Evolutionary conservation across 2,797 vertebrate genomes (phyloP), one percentile per base, ranked within the genome.

Genomic region (Taenioides sp.): DNA sequence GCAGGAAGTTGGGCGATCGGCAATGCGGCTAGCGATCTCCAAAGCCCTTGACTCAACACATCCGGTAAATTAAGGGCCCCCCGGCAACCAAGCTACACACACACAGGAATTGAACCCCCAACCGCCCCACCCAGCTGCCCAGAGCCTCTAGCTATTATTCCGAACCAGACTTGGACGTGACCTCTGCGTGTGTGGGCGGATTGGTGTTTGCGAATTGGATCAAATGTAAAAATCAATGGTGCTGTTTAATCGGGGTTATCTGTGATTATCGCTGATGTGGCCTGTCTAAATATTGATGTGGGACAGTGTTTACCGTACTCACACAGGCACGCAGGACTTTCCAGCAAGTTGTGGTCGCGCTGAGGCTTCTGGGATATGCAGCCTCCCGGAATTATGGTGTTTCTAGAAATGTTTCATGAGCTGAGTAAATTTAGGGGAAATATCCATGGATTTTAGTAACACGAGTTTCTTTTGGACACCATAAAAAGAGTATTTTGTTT

Each of bases 11-110:
- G 28, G 73, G 79, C 62, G 74, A 73, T 70, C 60, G 61, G 52
- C 67, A 66, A 65, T 52, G 74, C 64, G 63, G 25, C 25, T 71
- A 75, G 65, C 27, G 47, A 18, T 37, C 62, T 82, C 82, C 79
- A 82, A 60, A 86, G 81, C 87, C 78, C 80, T 85, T 81, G 87
- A 87, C 86, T 88, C 83, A 76, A 85, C 76, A 77, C 64, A 86
- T 78, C 67, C 66, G 34, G 75, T 50, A 81, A 89, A 79, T 80
- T 64, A 80, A 85, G 81, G 71, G 73, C 75, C 86, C 84, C 72
- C 54, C 12, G 22, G 80, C 69, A 70, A 70, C 72, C 54, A 78
- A 69, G 69, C 74, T 59, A 34, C 37, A 62, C 71, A 52, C 18
- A 52, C 18, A 65, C 23, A 64, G 49, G 55, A 58, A 27, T 58